Evolutionary conservation across 2,797 vertebrate genomes (phyloP), one percentile per base, ranked within the genome.

Genomic region (Chloroceryle amazona): DNA sequence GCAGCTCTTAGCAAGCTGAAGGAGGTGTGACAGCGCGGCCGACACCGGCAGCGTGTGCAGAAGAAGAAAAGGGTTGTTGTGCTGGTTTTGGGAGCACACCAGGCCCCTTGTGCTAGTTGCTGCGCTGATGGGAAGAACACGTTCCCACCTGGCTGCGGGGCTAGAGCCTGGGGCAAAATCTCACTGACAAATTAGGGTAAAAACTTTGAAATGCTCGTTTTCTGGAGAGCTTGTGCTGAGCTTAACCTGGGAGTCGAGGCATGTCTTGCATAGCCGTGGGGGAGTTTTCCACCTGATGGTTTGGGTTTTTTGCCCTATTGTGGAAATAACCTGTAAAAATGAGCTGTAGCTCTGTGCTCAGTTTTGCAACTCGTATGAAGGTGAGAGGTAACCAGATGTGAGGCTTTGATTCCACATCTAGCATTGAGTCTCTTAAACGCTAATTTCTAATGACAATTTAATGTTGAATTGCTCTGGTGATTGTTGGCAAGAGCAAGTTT

Each of bases 301-400:
- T 35, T 20, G 29, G 28, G 33, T 0, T 12, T 3, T 3, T 18
- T 70, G 9, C 23, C 12, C 6, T 22, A 0, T 46, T 73, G 10
- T 60, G 41, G 73, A 70, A 39, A 31, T 70, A 35, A 33, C 23
- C 18, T 78, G 11, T 26, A 41, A 86, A 60, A 65, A 5, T 13
- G 51, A 44, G 17, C 51, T 86, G 55, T 58, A 54, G 39, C n/a
- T 85, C 42, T 75, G 67, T 8, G 5, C 46, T 89, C 9, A 13
- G 41, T 86, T 88, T 83, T 42, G 22, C 26, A 44, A 20, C 47
- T 67, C 19, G 4, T 41, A 8, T 11, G 62, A 62, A 37, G 9
- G 37, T 17, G 49, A 25, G 37, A 80, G 22, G 29, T 70, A 29
- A 66, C 31, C 29, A 51, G 23, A 76, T 20, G 6, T 0, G 2